A percentile compares a stretch with the other conserved stretches of the same genome.
Evolutionary conservation across 2,888 invertebrate genomes (phyloP).

Genomic region (Tetragnatha montana): DNA sequence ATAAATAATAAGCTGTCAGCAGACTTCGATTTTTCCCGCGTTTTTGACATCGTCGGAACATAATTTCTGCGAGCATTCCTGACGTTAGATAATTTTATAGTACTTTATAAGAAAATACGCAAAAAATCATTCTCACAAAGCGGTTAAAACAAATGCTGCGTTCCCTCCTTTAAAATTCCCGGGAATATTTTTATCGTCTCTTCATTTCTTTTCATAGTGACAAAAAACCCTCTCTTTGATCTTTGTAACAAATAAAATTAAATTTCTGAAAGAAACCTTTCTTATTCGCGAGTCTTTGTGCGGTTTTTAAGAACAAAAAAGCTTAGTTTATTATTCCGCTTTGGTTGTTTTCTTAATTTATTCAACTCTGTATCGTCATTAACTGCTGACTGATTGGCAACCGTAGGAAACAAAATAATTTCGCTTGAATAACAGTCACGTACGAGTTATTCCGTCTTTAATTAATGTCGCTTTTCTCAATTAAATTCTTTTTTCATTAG

Average conservation of each 20-base stretch:
- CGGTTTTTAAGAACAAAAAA: constrained; percentile 6
- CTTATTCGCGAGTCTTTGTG: constrained; percentile 16
- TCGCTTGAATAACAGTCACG: constrained; percentile 56
- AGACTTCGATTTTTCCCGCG: constrained; percentile 1
- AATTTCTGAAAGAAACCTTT: constrained; percentile 3
- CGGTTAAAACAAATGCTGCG: constrained; percentile 27
- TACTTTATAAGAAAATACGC: constrained; percentile 2
- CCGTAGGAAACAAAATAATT: constrained; percentile 45
- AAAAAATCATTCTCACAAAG: constrained; percentile 31
- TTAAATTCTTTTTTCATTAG: constrained; percentile 55
- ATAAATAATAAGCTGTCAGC: constrained; percentile 32
- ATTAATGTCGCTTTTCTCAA: constrained; percentile 56
- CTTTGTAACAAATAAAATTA: constrained; percentile 19
- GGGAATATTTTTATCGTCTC: constrained; percentile 33
- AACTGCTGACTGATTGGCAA: constrained; percentile 52
- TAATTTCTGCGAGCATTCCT: constrained; percentile 15
- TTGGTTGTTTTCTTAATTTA: constrained; percentile 50
- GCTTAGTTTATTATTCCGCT: constrained; percentile 21
- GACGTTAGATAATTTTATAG: constrained; percentile 12
- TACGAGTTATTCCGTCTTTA: constrained; percentile 50
- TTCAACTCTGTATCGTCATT: constrained; percentile 45
- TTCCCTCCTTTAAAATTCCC: constrained; percentile 20
- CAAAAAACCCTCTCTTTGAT: constrained; percentile 10
- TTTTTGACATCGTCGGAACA: constrained; percentile 25
- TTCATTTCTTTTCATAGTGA: constrained; percentile 19